phyloP scores from a whole-genome alignment of 2,888 invertebrate species.

The Tinea trinotella region DNA sequence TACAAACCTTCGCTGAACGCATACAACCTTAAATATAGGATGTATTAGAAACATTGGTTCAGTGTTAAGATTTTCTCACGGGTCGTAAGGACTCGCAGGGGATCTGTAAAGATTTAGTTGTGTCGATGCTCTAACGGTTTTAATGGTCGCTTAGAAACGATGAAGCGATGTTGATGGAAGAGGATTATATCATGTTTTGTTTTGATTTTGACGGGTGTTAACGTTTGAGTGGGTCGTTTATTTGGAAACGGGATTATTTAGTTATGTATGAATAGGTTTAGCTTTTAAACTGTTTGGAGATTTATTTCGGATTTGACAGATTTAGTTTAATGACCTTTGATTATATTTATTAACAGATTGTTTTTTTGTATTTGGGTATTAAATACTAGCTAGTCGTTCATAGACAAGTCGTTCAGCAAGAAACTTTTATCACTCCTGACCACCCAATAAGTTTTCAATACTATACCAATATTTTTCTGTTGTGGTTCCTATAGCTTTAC shows the following conservation, averaged over 20 bases:
- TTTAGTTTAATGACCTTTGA: neutral
- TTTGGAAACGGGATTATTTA: constrained; percentile 55
- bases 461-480: no score
- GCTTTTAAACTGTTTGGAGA: neutral
- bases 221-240: constrained; percentile 33
- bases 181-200: constrained; percentile 42
- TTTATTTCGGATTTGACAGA: neutral
- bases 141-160: constrained; percentile 28
- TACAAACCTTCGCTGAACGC: constrained; percentile 47
- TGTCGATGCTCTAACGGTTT: constrained; percentile 36
- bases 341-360: neutral
- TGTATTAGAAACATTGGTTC: constrained; percentile 40
- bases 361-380: no score
- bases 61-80: constrained; percentile 56
- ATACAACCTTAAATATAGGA: constrained; percentile 49
- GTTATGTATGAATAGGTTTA: constrained; percentile 45
- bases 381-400: no score
- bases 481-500: no score
- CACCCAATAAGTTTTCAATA: no score
- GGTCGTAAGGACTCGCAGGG: constrained; percentile 41
- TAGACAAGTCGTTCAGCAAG: no score
- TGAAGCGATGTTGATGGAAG: constrained; percentile 49
- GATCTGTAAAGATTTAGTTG: constrained; percentile 39
- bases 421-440: no score
- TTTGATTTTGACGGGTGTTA: constrained; percentile 44